A percentile compares a stretch with the other conserved stretches of the same genome.
These are phyloP conservation scores for Petroica traversi DNA, from an alignment of 2,113 vertebrate genomes.

Conservation along the genomic window DNA sequence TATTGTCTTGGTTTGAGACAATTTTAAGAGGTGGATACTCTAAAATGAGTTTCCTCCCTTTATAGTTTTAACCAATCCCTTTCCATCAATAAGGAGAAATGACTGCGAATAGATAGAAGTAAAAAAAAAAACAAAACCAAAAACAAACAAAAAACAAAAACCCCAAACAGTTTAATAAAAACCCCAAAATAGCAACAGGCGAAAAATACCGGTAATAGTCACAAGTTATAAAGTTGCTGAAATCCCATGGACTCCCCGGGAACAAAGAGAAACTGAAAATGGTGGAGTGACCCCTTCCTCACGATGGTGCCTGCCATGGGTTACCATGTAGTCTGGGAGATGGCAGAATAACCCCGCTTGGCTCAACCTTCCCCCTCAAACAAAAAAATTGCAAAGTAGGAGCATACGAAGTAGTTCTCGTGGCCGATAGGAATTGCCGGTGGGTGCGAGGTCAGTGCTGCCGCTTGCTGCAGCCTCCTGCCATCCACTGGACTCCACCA, in stretches of 20 bases:
- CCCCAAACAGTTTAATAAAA: background rate
- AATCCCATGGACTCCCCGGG: background rate
- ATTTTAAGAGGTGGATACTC: background rate
- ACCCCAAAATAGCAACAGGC: background rate
- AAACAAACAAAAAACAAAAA: no score
- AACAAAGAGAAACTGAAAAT: background rate
- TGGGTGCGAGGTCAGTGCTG: no score
- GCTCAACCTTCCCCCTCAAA: background rate
- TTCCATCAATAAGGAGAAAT: background rate
- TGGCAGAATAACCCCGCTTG: background rate
- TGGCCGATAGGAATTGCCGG: background rate
- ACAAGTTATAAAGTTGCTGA: background rate
- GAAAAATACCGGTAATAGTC: background rate
- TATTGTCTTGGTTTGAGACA: constrained; percentile 35
- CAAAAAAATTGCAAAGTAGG: no score
- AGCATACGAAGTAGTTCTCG: background rate
- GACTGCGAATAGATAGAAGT: background rate
- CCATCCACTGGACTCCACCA: background rate
- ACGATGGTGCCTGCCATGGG: background rate
- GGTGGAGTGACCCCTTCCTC: background rate
- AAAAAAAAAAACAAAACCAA: background rate
- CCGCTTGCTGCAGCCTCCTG: no score
- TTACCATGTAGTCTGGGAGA: background rate
- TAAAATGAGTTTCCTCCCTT: background rate
- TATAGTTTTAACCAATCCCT: background rate